Evolutionary conservation across 2,113 vertebrate species (phyloP), one percentile per base, ranked within the genome.

Genomic region (Peucedramus taeniatus): DNA sequence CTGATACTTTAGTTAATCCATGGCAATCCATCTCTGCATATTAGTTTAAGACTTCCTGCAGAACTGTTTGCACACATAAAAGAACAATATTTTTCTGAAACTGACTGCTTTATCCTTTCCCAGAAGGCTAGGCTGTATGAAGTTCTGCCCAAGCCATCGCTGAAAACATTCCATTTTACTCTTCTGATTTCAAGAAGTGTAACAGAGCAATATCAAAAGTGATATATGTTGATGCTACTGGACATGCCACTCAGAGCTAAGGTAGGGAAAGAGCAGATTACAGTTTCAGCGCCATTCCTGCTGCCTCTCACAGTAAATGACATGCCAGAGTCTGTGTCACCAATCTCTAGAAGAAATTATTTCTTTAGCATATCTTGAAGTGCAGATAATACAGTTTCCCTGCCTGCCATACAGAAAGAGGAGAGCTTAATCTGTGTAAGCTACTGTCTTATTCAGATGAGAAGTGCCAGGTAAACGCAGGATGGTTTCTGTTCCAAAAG

Each of bases 171-270:
- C 24, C 17, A 1, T 27, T 75, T 79, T 11, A 50, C 64, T 74
- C 17, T 68, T 68, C 15, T 14, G 19, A 50, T 47, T 56, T 24
- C 19, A 24, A 33, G 7, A n/a, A 57, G 28, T 1, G 0, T 21
- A 66, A 40, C 42, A 63, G 42, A 66, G 44, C 1, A 13, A 22
- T 31, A 40, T 27, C 21, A 6, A 20, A 68, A 79, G 61, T 1
- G 1, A 40, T 8, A 37, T 21, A 35, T 47, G 4, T 66, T 0
- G 0, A 31, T 28, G 21, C 44, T 60, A 10, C 61, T 31, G 33
- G 82, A 54, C 0, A 0, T 18, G 4, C 47, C 49, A 9, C n/a
- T 71, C 18, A 10, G 35, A 76, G 33, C 47, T 39, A 78, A 51
- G 16, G 71, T 7, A 56, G 47, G 63, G 35, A 71, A 92, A 60